Base-by-base conservation (phyloP, 2,113 vertebrate species). In the Peromyscus maniculatus region DNA sequence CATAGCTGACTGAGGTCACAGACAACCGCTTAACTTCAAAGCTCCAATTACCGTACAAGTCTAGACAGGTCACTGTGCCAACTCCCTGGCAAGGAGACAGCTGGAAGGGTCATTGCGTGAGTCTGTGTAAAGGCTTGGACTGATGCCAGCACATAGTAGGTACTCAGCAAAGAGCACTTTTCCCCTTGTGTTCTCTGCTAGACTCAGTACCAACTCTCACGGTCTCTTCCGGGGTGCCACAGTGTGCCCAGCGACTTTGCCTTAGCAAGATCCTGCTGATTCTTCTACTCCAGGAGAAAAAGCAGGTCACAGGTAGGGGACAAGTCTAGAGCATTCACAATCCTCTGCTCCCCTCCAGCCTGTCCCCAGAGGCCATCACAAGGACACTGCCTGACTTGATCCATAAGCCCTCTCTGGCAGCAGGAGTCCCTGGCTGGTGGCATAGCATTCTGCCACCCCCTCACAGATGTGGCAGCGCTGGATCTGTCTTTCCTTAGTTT, bases 301-400 rank as follows among this genome's bases (percentile, higher is more conserved):
- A 55, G 28, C 22, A 31, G 79, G 59, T 8, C 3, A 4, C 3
- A 16, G 80, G 16, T 11, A 59, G 28, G 71, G n/a, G 43, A 75
- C 46, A 28, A 22, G 66, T 69, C 31, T 24, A 39, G 39, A 5
- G 12, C 21, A 8, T 26, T 31, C 21, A 5, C 7, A 0, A 17
- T 28, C 36, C 49, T 57, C 21, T 24, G 4, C 64, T 16, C 2
- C 79, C 71, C 26, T 2, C 22, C 84, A 36, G 22, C 11, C 39
- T 0, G 0, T 46, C 22, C 33, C n/a, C 39, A 9, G 55, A 19
- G 39, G 16, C 5, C 33, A 10, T 5, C 28, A 12, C 5, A 4
- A 33, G 11, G 36, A 55, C 4, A 2, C 17, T 39, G 21, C 66
- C 49, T 3, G 9, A 0, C 19, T 17, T 62, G 66, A 31, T 22